These are phyloP conservation scores for Perizoma flavofasciatum DNA, from an alignment of 2,888 invertebrate genomes.

Conservation along the genomic window DNA sequence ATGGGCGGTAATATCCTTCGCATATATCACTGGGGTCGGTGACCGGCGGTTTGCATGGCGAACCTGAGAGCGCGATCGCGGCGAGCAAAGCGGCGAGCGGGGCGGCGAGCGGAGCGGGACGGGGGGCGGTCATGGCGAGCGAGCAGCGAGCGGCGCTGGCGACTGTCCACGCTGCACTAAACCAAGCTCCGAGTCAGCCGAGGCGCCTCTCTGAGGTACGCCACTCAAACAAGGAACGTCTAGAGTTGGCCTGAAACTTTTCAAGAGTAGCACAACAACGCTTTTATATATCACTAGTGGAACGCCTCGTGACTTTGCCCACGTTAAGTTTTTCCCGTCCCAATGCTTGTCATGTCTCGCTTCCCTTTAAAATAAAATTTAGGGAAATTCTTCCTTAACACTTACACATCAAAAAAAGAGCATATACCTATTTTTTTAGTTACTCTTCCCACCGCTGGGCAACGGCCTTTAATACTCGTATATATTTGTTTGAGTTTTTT, in stretches of 20 bases:
- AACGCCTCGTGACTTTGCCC: no score
- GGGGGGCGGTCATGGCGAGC: constrained; percentile 38
- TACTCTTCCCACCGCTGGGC: no score
- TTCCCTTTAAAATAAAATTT: no score
- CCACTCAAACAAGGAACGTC: background rate
- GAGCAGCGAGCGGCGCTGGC: constrained; percentile 41
- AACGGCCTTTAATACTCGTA: no score
- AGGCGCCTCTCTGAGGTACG: background rate
- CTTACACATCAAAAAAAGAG: no score
- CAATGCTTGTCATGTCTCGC: no score
- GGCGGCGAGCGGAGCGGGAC: constrained; percentile 50
- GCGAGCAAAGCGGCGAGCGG: constrained; percentile 47
- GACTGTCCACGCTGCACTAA: constrained; percentile 50
- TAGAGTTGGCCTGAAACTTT: constrained; percentile 15
- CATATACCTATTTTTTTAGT: no score
- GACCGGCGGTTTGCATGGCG: constrained; percentile 68
- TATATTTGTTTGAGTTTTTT: no score
- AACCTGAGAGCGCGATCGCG: constrained; percentile 55
- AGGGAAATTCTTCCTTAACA: no score
- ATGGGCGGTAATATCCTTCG: constrained; percentile 41
- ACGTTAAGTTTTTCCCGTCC: no score
- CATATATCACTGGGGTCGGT: constrained; percentile 60
- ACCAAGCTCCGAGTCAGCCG: constrained; percentile 13
- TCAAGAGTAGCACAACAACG: background rate
- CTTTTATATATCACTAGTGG: no score